Evolutionary conservation across 2,888 invertebrate genomes (phyloP).

Genomic region (Sinhomidia bicolor): DNA sequence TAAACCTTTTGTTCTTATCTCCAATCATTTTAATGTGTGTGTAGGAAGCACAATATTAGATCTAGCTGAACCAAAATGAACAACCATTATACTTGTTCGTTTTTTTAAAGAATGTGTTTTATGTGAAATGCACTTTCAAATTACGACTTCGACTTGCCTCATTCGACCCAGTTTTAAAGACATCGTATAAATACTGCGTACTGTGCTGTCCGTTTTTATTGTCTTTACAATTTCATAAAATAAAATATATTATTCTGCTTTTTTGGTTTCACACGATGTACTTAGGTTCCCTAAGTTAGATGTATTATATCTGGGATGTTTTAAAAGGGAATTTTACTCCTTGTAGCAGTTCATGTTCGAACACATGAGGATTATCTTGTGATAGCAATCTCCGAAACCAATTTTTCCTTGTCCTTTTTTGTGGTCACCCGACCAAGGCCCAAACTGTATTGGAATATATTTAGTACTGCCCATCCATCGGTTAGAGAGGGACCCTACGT

Average conservation of each 20-base stretch:
- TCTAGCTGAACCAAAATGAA: background rate
- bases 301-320: background rate
- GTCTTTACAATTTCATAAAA: background rate
- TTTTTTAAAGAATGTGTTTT: too few relatives aligned
- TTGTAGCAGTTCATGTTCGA: conserved; percentile 38
- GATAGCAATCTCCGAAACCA: conserved; percentile 68
- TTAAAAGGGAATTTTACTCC: background rate
- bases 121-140: too few relatives aligned
- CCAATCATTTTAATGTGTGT: background rate
- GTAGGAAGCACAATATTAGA: background rate
- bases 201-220: background rate
- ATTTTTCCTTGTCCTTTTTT: conserved; percentile 60
- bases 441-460: conserved; percentile 2
- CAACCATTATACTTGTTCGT: background rate
- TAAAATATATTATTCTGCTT: too few relatives aligned
- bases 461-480: background rate
- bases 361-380: conserved; percentile 41
- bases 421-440: conserved; percentile 41
- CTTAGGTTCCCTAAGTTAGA: background rate
- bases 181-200: background rate
- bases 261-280: background rate
- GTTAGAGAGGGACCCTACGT: conserved; percentile 45
- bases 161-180: background rate
- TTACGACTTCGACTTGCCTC: background rate
- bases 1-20: background rate